Evolutionary conservation across 2,113 vertebrate species (phyloP).

Genomic region (Megatriorchis doriae): DNA sequence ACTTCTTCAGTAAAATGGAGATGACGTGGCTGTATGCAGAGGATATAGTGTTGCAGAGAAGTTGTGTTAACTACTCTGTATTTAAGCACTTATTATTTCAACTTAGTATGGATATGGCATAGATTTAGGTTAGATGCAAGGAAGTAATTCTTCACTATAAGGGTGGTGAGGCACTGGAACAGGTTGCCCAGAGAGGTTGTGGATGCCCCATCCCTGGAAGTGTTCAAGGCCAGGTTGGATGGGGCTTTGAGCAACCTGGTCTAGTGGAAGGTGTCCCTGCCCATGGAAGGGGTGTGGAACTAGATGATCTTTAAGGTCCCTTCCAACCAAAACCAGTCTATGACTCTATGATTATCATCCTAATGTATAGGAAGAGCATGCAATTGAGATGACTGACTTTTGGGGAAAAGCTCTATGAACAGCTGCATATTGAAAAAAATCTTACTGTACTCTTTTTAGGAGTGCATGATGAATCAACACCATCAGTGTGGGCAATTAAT

Average conservation of each 20-base stretch:
- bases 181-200: no score
- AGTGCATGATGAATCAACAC: rapidly evolving
- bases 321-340: no score
- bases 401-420: background rate
- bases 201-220: no score
- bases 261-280: no score
- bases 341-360: background rate
- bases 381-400: background rate
- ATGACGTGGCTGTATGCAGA: background rate
- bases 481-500: background rate
- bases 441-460: background rate
- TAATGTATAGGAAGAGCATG: rapidly evolving
- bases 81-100: background rate
- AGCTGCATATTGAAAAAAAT: background rate
- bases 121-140: background rate
- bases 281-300: no score
- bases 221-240: no score
- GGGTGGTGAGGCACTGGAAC: no score
- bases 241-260: no score
- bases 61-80: background rate
- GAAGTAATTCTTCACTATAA: no score
- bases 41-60: background rate
- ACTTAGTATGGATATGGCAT: background rate
- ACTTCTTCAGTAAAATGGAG: background rate
- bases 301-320: no score